These are phyloP conservation scores for Hypena proboscidalis DNA, from an alignment of 2,888 invertebrate genomes.

Conservation along the genomic window DNA sequence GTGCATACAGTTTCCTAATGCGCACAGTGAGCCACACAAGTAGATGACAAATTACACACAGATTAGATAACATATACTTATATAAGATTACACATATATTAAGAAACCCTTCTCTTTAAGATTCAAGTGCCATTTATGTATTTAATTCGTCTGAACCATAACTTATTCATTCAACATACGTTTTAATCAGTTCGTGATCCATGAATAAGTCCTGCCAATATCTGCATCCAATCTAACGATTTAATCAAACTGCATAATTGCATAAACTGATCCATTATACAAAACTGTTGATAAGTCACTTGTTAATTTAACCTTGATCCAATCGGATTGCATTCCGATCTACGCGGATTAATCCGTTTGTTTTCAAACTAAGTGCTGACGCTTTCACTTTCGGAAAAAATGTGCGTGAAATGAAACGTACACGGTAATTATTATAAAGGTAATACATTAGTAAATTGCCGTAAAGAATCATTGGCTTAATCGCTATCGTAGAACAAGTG, in stretches of 20 bases:
- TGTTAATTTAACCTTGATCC: constrained; percentile 35
- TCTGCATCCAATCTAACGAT: constrained; percentile 10
- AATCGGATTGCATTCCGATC: constrained; percentile 39
- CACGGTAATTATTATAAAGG: too few relatives aligned
- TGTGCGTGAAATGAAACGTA: constrained; percentile 38
- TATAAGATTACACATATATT: too few relatives aligned
- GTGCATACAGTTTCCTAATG: too few relatives aligned
- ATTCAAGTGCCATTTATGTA: too few relatives aligned
- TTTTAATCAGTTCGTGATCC: constrained; percentile 12
- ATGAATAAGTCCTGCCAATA: constrained; percentile 12
- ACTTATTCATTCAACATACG: constrained; percentile 10
- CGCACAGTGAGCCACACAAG: too few relatives aligned
- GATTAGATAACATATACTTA: too few relatives aligned
- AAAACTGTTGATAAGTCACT: constrained; percentile 27
- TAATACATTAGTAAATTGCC: too few relatives aligned
- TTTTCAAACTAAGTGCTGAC: constrained; percentile 21
- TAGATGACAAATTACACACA: too few relatives aligned
- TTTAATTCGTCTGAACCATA: too few relatives aligned
- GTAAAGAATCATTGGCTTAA: too few relatives aligned
- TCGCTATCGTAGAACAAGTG: too few relatives aligned
- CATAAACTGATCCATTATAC: constrained; percentile 17
- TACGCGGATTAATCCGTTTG: constrained; percentile 32
- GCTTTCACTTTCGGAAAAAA: constrained; percentile 46
- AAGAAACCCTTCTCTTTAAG: too few relatives aligned
- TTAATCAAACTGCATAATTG: constrained; percentile 12